Conservation (phyloP, 2,797 vertebrate species). For the Cygnus olor region DNA sequence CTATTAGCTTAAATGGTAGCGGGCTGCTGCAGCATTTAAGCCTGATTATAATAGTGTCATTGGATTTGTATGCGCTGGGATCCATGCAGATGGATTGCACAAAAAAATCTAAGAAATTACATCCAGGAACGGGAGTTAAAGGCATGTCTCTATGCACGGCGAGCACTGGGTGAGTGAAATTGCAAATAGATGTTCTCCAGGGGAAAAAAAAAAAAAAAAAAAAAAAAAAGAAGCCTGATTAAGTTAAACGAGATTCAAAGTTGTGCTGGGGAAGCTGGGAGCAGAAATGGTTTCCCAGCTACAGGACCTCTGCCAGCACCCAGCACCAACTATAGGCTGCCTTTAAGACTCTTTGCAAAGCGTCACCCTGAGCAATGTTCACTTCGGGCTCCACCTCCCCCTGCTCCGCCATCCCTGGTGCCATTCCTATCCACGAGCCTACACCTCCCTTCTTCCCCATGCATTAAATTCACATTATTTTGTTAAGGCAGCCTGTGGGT, state of each 20-base stretch:
- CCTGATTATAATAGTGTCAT: conserved; percentile 68
- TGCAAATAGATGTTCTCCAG: background rate
- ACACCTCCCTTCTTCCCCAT: background rate
- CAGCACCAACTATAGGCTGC: background rate
- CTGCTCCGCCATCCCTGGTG: background rate
- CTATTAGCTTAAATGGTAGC: conserved; percentile 68
- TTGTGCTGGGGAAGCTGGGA: background rate
- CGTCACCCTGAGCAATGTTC: too few species aligned
- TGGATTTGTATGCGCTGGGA: conserved; percentile 48
- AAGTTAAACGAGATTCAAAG: background rate
- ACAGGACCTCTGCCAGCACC: background rate
- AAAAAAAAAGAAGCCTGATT: background rate
- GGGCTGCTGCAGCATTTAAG: conserved; percentile 62
- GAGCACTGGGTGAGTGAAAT: background rate
- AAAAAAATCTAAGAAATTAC: conserved; percentile 53
- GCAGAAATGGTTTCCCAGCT: background rate
- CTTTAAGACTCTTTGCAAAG: background rate
- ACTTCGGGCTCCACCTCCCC: background rate
- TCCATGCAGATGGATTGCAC: conserved; percentile 64
- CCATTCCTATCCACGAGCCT: background rate
- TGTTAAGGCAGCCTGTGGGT: background rate
- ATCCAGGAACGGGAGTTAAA: conserved; percentile 49
- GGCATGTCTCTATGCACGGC: background rate
- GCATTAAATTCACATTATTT: background rate
- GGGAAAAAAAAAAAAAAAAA: background rate